phyloP scores from a whole-genome alignment of 2,888 invertebrate species.

The Cephus sareptanus region DNA sequence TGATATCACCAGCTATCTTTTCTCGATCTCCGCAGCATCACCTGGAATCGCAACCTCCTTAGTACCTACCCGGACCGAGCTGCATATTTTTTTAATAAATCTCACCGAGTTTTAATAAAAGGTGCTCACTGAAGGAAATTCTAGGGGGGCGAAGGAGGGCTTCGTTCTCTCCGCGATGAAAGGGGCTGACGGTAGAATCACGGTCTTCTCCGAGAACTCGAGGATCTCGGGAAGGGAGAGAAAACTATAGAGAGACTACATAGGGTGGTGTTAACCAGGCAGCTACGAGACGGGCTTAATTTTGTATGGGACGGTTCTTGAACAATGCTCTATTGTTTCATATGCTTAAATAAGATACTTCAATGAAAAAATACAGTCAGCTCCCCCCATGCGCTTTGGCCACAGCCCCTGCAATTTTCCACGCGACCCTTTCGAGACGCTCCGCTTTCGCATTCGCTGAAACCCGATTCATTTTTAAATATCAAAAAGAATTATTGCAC shows the following conservation, averaged over 20 bases:
- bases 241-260: neutral
- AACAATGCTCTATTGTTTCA: conserved; percentile 1
- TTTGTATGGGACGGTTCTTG: conserved; percentile 1
- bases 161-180: neutral
- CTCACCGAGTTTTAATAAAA: conserved; percentile 2
- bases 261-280: neutral
- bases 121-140: neutral
- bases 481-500: no score
- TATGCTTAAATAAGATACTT: conserved; percentile 5
- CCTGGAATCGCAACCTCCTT: no score
- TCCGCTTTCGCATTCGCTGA: no score
- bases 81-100: conserved; percentile 4
- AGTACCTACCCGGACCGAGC: no score
- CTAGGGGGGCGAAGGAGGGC: neutral
- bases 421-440: no score
- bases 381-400: neutral
- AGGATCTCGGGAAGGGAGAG: neutral
- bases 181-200: neutral
- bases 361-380: neutral
- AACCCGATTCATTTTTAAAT: no score
- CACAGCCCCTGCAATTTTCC: no score
- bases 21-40: neutral
- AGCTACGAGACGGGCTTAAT: neutral
- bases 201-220: no score
- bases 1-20: neutral